Evolutionary conservation across 2,797 vertebrate genomes (phyloP).

Genomic region (Rhynchotus rufescens): DNA sequence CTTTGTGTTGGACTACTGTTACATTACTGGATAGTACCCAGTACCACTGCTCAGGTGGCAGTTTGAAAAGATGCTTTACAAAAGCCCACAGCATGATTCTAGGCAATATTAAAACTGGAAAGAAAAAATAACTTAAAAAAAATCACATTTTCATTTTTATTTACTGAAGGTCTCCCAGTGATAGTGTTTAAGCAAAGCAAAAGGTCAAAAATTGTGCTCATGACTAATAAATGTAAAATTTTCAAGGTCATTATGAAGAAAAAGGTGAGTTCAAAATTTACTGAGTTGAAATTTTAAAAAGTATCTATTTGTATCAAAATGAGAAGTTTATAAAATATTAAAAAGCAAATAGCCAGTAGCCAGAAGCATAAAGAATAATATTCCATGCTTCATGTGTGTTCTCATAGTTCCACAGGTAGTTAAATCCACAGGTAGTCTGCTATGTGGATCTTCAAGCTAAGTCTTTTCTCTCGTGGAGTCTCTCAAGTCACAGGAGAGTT

Average conservation of each 20-base stretch:
- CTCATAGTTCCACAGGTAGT: neutral
- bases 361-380: neutral
- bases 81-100: neutral
- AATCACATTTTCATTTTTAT: neutral
- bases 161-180: neutral
- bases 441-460: rapidly evolving
- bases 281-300: neutral
- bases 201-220: neutral
- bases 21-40: neutral
- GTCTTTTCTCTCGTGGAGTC: neutral
- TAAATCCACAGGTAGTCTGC: neutral
- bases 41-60: neutral
- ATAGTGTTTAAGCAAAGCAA: neutral
- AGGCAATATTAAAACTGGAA: neutral
- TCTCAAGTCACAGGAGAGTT: neutral
- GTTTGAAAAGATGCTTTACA: neutral
- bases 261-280: neutral
- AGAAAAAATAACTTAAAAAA: neutral
- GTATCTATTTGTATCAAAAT: neutral
- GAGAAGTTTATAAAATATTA: neutral
- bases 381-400: neutral
- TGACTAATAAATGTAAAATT: neutral
- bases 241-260: neutral
- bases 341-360: neutral
- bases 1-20: neutral